Evolutionary conservation across 1,140 invertebrate genomes (phyloP).

Genomic region (Bombus waltoni): DNA sequence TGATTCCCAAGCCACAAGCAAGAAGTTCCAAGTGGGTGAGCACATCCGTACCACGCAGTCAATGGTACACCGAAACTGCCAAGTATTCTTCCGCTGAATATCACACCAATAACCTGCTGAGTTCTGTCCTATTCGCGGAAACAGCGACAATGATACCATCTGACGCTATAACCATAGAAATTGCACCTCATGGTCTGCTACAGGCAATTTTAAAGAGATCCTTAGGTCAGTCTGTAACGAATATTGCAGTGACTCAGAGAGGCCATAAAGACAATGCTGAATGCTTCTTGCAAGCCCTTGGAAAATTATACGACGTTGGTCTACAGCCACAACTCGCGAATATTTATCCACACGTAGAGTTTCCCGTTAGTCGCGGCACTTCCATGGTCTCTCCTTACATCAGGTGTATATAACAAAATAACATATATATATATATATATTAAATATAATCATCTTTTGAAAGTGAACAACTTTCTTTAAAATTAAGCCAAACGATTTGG

Average conservation of each 20-base stretch:
- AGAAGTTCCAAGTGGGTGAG: conserved; percentile 93
- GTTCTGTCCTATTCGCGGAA: conserved; percentile 94
- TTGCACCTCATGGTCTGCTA: conserved; percentile 92
- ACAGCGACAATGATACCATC: conserved; percentile 89
- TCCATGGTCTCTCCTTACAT: conserved; percentile 88
- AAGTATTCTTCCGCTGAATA: conserved; percentile 93
- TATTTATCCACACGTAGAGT: conserved; percentile 86
- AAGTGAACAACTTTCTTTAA: neutral
- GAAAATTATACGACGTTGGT: conserved; percentile 87
- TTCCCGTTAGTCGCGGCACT: conserved; percentile 89
- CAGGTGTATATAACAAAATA: conserved; percentile 25
- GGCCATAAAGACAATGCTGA: conserved; percentile 88
- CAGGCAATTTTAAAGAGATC: conserved; percentile 87
- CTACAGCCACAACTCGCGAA: conserved; percentile 84
- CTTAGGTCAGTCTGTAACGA: conserved; percentile 84
- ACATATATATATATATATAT: no score
- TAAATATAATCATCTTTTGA: no score
- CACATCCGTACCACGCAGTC: conserved; percentile 89
- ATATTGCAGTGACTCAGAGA: conserved; percentile 91
- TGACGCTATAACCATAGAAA: conserved; percentile 91
- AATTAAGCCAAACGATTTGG: neutral
- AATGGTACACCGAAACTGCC: conserved; percentile 89
- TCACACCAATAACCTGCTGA: conserved; percentile 95
- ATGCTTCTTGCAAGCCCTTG: conserved; percentile 88
- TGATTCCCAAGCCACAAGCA: conserved; percentile 87